Conservation (phyloP, 2,888 invertebrate species). For the Habrosyne pyritoides region DNA sequence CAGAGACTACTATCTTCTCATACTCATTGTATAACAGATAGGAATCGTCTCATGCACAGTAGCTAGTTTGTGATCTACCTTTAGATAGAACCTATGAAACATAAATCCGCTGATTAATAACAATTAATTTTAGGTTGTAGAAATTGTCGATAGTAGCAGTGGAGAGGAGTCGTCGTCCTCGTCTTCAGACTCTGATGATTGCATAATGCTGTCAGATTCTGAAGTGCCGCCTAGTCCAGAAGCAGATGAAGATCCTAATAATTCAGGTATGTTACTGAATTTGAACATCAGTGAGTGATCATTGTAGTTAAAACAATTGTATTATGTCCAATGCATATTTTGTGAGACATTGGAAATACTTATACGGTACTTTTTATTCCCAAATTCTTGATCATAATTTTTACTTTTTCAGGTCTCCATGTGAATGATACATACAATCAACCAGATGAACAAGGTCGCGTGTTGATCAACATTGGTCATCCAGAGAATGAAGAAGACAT, state of each 20-base stretch:
- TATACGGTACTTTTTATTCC: background rate
- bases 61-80: background rate
- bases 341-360: no score
- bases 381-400: background rate
- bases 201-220: constrained; percentile 93
- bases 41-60: background rate
- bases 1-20: no score
- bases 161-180: constrained; percentile 80
- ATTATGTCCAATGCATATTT: no score
- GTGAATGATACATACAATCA: constrained; percentile 96
- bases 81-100: background rate
- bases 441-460: constrained; percentile 95
- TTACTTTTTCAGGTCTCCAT: constrained; percentile 85
- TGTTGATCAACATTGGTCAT: constrained; percentile 96
- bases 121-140: constrained; percentile 84
- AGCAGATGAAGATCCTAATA: constrained; percentile 93
- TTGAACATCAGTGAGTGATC: background rate
- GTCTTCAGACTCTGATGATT: constrained; percentile 91
- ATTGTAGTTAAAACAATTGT: no score
- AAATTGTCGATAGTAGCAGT: constrained; percentile 88
- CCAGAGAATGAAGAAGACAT: constrained; percentile 95
- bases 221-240: constrained; percentile 91
- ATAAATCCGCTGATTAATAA: background rate
- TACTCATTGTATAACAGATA: background rate
- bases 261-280: constrained; percentile 86